A percentile compares a stretch with the other conserved stretches of the same genome.
These are phyloP conservation scores for Rhinoraja longicauda DNA, from an alignment of 2,797 vertebrate genomes.

Conservation along the genomic window DNA sequence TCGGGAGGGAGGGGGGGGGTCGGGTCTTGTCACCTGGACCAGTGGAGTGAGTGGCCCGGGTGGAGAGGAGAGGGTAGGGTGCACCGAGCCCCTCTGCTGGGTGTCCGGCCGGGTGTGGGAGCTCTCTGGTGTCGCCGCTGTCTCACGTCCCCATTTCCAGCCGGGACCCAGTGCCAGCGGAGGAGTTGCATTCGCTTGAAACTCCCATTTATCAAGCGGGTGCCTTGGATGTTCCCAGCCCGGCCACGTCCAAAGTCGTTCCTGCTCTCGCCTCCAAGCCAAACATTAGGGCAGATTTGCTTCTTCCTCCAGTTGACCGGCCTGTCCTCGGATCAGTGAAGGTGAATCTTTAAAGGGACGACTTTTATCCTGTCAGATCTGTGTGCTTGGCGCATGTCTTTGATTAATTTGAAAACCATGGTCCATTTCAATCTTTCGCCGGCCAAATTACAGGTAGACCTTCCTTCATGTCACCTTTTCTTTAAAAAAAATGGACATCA, in stretches of 20 bases:
- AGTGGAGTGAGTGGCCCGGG: no score
- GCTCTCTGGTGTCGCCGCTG: neutral
- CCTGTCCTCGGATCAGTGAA: neutral
- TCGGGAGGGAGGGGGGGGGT: no score
- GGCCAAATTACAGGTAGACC: neutral
- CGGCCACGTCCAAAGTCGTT: conserved; percentile 4
- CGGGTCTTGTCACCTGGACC: neutral
- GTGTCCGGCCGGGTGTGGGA: neutral
- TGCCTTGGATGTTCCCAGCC: neutral
- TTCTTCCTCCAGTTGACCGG: neutral
- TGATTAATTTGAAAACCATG: neutral
- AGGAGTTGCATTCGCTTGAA: neutral
- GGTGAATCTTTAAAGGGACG: neutral
- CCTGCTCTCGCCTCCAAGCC: neutral
- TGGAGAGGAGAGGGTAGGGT: neutral
- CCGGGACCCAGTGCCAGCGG: neutral
- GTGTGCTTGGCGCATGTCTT: neutral
- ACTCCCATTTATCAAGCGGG: neutral
- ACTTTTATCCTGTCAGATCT: neutral
- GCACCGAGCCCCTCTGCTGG: no score
- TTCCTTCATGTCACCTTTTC: no score
- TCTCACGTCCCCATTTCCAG: conserved; percentile 21
- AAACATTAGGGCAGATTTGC: neutral
- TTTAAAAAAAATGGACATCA: neutral
- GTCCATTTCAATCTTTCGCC: no score